Percentiles rank a stretch among this genome's conserved stretches.
Evolutionary conservation across 2,113 vertebrate genomes (phyloP).

Genomic region (Sprattus sprattus): DNA sequence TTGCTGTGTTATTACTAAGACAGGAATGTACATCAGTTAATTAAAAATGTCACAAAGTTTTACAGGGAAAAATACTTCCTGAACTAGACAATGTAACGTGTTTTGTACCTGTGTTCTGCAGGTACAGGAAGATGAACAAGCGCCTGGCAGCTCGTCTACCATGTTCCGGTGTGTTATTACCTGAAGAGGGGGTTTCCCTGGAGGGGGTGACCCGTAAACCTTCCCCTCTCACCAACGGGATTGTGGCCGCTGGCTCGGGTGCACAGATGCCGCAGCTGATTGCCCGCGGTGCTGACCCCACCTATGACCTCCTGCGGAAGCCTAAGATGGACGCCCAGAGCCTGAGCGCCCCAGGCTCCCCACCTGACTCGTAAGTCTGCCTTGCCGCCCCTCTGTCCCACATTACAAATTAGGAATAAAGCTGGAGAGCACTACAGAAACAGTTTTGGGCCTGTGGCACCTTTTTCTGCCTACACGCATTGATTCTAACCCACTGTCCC

Average conservation of each 20-base stretch:
- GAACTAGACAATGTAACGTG: not conserved
- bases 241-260: slow-evolving; percentile 70
- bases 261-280: slow-evolving; percentile 84
- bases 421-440: not conserved
- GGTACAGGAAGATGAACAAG: slow-evolving; percentile 98
- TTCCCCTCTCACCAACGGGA: slow-evolving; percentile 86
- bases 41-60: too few species aligned
- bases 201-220: slow-evolving; percentile 83
- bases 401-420: too few species aligned
- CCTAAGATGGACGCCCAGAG: slow-evolving; percentile 87
- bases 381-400: too few species aligned
- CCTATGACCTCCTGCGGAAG: slow-evolving; percentile 83
- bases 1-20: too few species aligned
- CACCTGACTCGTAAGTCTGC: slow-evolving; percentile 84
- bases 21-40: too few species aligned
- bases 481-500: slow-evolving; percentile 72
- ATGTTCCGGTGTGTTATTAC: slow-evolving; percentile 76
- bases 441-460: not conserved
- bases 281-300: slow-evolving; percentile 84
- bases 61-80: too few species aligned
- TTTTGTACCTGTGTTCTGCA: slow-evolving; percentile 55
- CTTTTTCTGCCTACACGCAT: not conserved
- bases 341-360: slow-evolving; percentile 88
- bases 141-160: slow-evolving; percentile 86
- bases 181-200: slow-evolving; percentile 81